Evolutionary conservation across 2,888 invertebrate species (phyloP).

Genomic region (Agriopis aurantiaria): DNA sequence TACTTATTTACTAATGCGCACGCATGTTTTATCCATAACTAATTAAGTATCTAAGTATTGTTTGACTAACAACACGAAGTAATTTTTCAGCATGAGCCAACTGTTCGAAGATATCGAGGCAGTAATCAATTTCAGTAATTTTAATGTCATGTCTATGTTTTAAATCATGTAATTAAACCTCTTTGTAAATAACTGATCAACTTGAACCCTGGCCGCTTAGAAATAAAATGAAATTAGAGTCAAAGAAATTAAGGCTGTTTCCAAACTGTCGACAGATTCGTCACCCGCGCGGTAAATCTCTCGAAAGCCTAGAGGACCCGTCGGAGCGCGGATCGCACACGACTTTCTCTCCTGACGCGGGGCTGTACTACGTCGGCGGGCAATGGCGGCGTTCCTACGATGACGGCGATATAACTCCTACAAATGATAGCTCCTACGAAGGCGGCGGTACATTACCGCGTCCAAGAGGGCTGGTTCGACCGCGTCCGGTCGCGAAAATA

Average conservation of each 20-base stretch:
- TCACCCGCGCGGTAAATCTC: slow-evolving; percentile 93
- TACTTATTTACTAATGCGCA: slow-evolving; percentile 43
- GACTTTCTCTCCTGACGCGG: slow-evolving; percentile 87
- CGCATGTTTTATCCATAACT: slow-evolving; percentile 44
- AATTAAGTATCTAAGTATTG: slow-evolving; percentile 35
- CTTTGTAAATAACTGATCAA: slow-evolving; percentile 26
- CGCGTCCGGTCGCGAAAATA: slow-evolving; percentile 93
- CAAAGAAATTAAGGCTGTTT: slow-evolving; percentile 18
- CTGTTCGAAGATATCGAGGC: slow-evolving; percentile 31
- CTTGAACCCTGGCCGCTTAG: not conserved
- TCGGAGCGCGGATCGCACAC: slow-evolving; percentile 88
- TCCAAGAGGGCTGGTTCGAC: slow-evolving; percentile 92
- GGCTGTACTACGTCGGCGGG: slow-evolving; percentile 86
- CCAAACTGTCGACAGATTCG: slow-evolving; percentile 87
- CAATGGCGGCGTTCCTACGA: slow-evolving; percentile 93
- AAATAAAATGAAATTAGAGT: not conserved
- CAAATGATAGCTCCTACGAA: slow-evolving; percentile 90
- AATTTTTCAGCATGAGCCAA: slow-evolving; percentile 43
- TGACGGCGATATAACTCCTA: slow-evolving; percentile 95
- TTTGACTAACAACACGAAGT: slow-evolving; percentile 36
- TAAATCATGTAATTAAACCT: slow-evolving; percentile 21
- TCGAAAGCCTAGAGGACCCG: slow-evolving; percentile 94
- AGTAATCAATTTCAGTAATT: slow-evolving; percentile 18
- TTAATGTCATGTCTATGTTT: slow-evolving; percentile 29
- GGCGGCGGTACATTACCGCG: slow-evolving; percentile 95